These are phyloP conservation scores for Galeruca laticollis DNA, from an alignment of 2,888 invertebrate species.

Conservation along the genomic window DNA sequence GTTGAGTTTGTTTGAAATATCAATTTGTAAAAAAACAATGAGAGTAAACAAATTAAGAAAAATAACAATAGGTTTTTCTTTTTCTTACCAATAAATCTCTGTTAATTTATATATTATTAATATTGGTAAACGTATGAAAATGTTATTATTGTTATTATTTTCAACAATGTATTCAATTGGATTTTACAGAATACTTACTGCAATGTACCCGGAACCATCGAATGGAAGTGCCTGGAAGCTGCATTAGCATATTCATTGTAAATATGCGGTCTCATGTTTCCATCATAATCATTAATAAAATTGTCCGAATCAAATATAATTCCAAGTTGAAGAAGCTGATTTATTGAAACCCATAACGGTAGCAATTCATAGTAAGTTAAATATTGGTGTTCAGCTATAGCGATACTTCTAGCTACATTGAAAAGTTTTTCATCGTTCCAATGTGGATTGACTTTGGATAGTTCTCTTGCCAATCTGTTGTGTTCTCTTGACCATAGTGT, in stretches of 20 bases:
- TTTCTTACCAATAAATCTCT: background rate
- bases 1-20: too few relatives aligned
- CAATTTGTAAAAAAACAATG: too few relatives aligned
- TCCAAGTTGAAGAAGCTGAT: constrained; percentile 22
- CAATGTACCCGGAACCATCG: constrained; percentile 61
- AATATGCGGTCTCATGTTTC: constrained; percentile 57
- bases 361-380: constrained; percentile 83
- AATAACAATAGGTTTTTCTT: background rate
- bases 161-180: too few relatives aligned
- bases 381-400: constrained; percentile 70
- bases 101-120: too few relatives aligned
- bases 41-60: background rate
- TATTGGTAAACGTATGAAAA: too few relatives aligned
- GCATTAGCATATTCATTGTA: constrained; percentile 62
- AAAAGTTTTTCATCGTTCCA: constrained; percentile 67
- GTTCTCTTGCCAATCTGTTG: constrained; percentile 63
- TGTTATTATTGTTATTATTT: too few relatives aligned
- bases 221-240: constrained; percentile 63
- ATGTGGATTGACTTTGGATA: constrained; percentile 65
- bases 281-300: constrained; percentile 45
- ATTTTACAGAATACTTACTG: constrained; percentile 58
- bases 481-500: constrained; percentile 66
- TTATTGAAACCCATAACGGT: constrained; percentile 56
- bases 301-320: constrained; percentile 32
- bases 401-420: constrained; percentile 65